Evolutionary conservation across 2,888 invertebrate genomes (phyloP), one percentile per base, ranked within the genome.

Genomic region (Drosophila testacea): DNA sequence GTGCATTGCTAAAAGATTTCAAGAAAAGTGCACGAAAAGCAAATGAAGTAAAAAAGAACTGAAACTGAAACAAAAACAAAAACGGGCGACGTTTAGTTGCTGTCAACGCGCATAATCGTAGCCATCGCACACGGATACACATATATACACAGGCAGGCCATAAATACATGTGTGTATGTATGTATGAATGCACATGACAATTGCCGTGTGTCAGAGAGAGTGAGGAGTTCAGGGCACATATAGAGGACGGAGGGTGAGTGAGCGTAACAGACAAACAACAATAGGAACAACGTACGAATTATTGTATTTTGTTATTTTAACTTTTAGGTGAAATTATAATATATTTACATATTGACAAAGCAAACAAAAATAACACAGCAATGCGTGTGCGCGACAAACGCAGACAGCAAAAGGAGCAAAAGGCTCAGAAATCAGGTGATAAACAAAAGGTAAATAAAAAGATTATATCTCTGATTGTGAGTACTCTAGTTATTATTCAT

Each of bases 31-130:
- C 57, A 62, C 6, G 11, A 28, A 41, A 59, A 42, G 39, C 54
- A 36, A 46, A 57, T 22, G 22, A 34, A 32, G 27, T 10, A 44
- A 44, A 36, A 44, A 56, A 52, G 22, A 61, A 68, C 27, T 50
- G 36, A 44, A 11, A 11, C 50, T 22, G 22, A 22, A 22, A 22
- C 22, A 22, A 22, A 22, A 22, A 55, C 32, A 64, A 51, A 57
- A 71, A 68, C 61, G 42, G 64, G 68, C 68, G 52, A 60, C 71
- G 69, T 78, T 60, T 75, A 67, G 75, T 60, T 64, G 65, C 72
- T 73, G 74, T 66, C 83, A 87, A 87, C 77, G 83, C 83, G 83
- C 83, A 83, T 84, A 83, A 83, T 83, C 83, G 83, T 83, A 83
- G 83, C 88, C 85, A 68, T 73, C 82, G 63, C 64, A 78, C 69